phyloP scores from a whole-genome alignment of 2,888 invertebrate species.

The Orthonychiurus folsomi region DNA sequence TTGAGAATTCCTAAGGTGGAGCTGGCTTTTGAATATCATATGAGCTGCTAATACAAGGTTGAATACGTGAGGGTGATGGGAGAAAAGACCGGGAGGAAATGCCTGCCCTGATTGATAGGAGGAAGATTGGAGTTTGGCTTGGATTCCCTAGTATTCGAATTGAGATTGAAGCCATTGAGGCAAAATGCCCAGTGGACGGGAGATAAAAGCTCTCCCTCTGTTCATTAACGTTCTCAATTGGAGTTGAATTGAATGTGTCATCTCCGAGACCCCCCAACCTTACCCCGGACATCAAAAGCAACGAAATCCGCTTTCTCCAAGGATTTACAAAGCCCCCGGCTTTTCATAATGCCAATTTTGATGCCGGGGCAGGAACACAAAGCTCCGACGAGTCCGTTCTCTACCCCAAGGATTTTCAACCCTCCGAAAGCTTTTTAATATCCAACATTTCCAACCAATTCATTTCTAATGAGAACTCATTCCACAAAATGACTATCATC shows the following conservation, averaged over 20 bases:
- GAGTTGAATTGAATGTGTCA: slow-evolving; percentile 29
- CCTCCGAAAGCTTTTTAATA: background rate
- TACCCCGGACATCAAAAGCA: background rate
- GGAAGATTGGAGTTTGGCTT: background rate
- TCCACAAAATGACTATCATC: background rate
- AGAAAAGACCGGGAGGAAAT: too few relatives aligned
- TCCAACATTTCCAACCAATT: background rate
- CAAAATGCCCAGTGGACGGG: slow-evolving; percentile 10
- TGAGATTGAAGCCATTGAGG: slow-evolving; percentile 5
- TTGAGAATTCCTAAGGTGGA: too few relatives aligned
- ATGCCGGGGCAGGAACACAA: background rate
- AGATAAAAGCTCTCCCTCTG: slow-evolving; percentile 27
- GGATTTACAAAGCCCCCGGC: background rate
- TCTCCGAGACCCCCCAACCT: slow-evolving; percentile 11
- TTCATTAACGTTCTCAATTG: slow-evolving; percentile 27
- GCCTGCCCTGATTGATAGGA: background rate
- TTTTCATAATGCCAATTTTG: background rate
- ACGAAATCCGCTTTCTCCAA: background rate
- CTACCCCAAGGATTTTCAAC: too few relatives aligned
- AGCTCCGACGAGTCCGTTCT: background rate
- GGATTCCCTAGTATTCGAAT: background rate
- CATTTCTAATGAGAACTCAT: background rate
- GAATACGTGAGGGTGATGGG: too few relatives aligned
- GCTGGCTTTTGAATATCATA: too few relatives aligned
- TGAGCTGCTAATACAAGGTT: too few relatives aligned